These are phyloP conservation scores for Aphaenogaster floridana DNA, from an alignment of 1,140 invertebrate species.

Conservation along the genomic window DNA sequence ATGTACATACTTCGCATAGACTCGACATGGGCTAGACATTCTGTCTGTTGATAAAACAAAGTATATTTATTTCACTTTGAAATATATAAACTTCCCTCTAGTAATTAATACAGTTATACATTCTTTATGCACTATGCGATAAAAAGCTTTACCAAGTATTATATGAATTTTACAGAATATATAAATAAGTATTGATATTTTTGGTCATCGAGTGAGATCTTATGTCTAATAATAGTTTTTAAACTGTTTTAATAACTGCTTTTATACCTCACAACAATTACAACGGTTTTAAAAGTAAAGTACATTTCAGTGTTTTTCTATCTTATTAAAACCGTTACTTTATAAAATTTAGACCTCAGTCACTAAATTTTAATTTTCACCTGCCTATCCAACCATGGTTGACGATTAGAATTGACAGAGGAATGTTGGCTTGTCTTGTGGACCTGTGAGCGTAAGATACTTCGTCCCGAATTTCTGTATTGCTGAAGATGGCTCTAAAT, in stretches of 20 bases:
- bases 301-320: no score
- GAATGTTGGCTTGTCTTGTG: no score
- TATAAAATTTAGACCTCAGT: no score
- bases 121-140: not conserved
- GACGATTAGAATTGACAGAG: no score
- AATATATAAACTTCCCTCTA: not conserved
- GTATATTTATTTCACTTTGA: not conserved
- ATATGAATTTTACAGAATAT: not conserved
- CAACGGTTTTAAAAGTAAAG: no score
- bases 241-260: no score
- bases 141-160: not conserved
- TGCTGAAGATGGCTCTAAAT: no score
- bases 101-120: not conserved
- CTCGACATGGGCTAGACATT: not conserved
- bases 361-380: no score
- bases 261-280: not conserved
- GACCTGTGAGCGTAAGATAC: no score
- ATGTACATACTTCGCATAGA: not conserved
- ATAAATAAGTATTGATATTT: not conserved
- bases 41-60: not conserved
- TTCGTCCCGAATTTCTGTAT: no score
- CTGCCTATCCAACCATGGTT: no score
- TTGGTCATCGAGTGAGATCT: not conserved
- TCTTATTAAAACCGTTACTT: no score
- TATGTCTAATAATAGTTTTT: not conserved